Base-by-base conservation (phyloP, 1,140 invertebrate genomes). In the Drosophila bocqueti region DNA sequence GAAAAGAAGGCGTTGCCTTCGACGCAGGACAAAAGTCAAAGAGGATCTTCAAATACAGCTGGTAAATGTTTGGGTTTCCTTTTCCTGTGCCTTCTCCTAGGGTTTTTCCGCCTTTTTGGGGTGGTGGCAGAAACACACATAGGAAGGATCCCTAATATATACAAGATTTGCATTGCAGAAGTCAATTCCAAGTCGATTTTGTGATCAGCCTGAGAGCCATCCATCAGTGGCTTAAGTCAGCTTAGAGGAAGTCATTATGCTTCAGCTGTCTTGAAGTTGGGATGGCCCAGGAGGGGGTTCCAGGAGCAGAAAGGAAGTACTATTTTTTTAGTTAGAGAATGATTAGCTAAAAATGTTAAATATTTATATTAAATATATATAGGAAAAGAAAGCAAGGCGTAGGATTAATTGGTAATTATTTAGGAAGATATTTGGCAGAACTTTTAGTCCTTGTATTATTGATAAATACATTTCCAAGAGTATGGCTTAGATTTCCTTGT, bases 41-140 rank as follows among this genome's bases (percentile, higher is more conserved):
- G 47, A 29, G 68, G 38, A 61, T 73, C 71, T 61, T 73, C n/a
- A 73, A 73, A 74, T 47, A 73, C 71, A 74, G 71, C 71, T 74
- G 71, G 29, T 15, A 49, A 42, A 24, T 34, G 65, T 72, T 72
- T 59, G 18, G 50, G n/a, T 52, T 31, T 16, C 38, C 26, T 18
- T 31, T 31, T 31, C 26, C 49, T 10, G 31, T 31, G 31, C 31
- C 31, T 31, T 2, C 31, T 31, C 31, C 31, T 9, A 36, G 36
- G 13, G n/a, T 21, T 43, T 49, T 36, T 42, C 10, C 29, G 11
- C 9, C 13, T 62, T 50, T 72, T 73, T 72, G 46, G 67, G 69
- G 67, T 73, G 67, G 54, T 50, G 43, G n/a, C 63, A 34, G 6
- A 15, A 31, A 31, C 29, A 31, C 47, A 10, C 63, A 26, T 6